Evolutionary conservation across 2,113 vertebrate species (phyloP).

Genomic region (Chaetura pelagica): DNA sequence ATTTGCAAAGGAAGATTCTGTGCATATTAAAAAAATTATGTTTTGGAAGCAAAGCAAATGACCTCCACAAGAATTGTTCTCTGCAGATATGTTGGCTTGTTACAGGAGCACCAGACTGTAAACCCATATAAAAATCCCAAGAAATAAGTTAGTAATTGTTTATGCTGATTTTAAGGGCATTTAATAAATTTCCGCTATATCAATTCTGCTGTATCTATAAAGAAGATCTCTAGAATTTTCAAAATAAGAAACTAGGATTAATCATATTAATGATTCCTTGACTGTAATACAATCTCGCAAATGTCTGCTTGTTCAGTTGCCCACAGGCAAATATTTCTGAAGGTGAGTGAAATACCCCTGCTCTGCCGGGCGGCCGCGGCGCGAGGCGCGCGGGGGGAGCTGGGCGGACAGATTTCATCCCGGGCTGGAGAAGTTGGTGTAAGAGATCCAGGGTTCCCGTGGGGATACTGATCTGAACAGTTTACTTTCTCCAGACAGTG

Average conservation of each 20-base stretch:
- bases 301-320: neutral
- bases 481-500: neutral
- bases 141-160: neutral
- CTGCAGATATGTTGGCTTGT: neutral
- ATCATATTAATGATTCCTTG: neutral
- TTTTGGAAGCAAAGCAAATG: constrained; percentile 16
- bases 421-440: rapidly evolving
- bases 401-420: neutral
- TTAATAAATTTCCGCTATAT: neutral
- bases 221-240: neutral
- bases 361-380: rapidly evolving
- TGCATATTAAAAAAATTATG: neutral
- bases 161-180: neutral
- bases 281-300: neutral
- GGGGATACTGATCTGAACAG: rapidly evolving
- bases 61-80: neutral
- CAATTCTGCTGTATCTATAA: neutral
- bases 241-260: neutral
- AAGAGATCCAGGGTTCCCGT: neutral
- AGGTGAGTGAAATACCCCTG: neutral
- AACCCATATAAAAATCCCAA: neutral
- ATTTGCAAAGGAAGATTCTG: constrained; percentile 15
- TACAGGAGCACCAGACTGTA: neutral
- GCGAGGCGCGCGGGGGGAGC: neutral
- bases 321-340: constrained; percentile 23